Percentiles rank a stretch among this genome's conserved stretches.
These are phyloP conservation scores for Sitodiplosis mosellana DNA, from an alignment of 1,140 invertebrate species.

Conservation along the genomic window DNA sequence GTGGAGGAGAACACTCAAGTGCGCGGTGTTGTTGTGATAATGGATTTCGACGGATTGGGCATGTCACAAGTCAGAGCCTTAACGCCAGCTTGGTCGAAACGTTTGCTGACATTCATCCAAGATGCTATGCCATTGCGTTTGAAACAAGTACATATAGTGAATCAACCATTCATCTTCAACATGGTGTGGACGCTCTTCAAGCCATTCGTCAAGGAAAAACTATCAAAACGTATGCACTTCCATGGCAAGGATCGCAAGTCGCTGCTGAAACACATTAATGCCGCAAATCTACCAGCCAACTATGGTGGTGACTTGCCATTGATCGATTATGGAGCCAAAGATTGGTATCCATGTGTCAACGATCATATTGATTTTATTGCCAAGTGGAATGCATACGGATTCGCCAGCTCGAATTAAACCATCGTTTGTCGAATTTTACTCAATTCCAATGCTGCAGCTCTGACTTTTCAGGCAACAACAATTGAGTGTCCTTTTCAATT, in stretches of 20 bases:
- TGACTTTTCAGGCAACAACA: no score
- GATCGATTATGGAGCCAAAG: constrained; percentile 50
- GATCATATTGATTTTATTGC: constrained; percentile 38
- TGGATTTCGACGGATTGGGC: constrained; percentile 58
- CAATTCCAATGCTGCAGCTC: no score
- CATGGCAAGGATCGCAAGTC: constrained; percentile 55
- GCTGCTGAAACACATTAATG: constrained; percentile 52
- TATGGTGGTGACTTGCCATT: constrained; percentile 48
- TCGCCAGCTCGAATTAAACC: constrained; percentile 23
- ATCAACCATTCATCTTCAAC: constrained; percentile 75
- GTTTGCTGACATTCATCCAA: constrained; percentile 59
- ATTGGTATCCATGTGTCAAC: constrained; percentile 52
- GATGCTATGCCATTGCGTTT: constrained; percentile 76
- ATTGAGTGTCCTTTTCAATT: no score
- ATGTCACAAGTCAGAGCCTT: constrained; percentile 53
- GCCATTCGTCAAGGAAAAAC: constrained; percentile 69
- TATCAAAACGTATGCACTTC: constrained; percentile 59
- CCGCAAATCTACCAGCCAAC: constrained; percentile 45
- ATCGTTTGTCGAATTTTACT: no score
- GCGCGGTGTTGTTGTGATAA: constrained; percentile 52
- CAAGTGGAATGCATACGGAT: constrained; percentile 45
- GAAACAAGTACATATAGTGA: constrained; percentile 79
- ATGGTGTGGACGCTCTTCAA: constrained; percentile 76
- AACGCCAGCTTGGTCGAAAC: constrained; percentile 51
- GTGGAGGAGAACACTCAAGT: constrained; percentile 54